Evolutionary conservation across 37 sponge, comb jelly and placozoan species (phyloP), one percentile per base, ranked within the genome.

Genomic region (Haliclona indistincta): DNA sequence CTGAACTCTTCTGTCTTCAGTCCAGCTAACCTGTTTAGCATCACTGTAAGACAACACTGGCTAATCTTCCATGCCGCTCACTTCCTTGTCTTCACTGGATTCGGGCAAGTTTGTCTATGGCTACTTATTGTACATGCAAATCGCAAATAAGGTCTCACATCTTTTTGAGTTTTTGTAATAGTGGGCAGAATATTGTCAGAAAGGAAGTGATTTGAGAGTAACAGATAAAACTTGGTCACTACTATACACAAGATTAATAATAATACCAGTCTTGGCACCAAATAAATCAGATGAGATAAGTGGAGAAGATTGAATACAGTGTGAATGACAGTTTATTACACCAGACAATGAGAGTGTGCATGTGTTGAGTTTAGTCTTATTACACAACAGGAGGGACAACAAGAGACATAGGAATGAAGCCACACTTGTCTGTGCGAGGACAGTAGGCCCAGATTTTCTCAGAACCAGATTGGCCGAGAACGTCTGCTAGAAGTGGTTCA

Each of bases 401-500:
- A 17, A 91, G 70, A 23, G 78, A 81, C 0, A 79, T 66, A 36
- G 92, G 92, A 8, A 91, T 69, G 70, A 56, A 91, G 3, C 92
- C 92, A 62, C 85, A 77, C 33, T 38, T 40, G 38, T 86, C 83
- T 26, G 70, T 52, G 22, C 87, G 32, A 10, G 87, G 87, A 37
- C 83, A 86, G 56, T 86, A 91, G 5, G 84, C 92, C 92, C 92
- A 91, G 33, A 91, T 82, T 23, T 78, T 54, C 40, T 91, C 87
- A 0, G 83, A 77, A 40, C 79, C 84, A n/a, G 64, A 51, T 38
- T 91, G 92, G 11, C 62, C 73, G 22, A 91, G 58, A 3, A 91
- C 79, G 64, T 91, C 87, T 8, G 92, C 92, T 53, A 86, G 62
- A 8, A 91, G 68, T 4, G 68, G 43, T 43, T 91, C 92, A 32